These are phyloP conservation scores for Holocentrus rufus DNA, from an alignment of 2,797 vertebrate genomes.

Conservation along the genomic window DNA sequence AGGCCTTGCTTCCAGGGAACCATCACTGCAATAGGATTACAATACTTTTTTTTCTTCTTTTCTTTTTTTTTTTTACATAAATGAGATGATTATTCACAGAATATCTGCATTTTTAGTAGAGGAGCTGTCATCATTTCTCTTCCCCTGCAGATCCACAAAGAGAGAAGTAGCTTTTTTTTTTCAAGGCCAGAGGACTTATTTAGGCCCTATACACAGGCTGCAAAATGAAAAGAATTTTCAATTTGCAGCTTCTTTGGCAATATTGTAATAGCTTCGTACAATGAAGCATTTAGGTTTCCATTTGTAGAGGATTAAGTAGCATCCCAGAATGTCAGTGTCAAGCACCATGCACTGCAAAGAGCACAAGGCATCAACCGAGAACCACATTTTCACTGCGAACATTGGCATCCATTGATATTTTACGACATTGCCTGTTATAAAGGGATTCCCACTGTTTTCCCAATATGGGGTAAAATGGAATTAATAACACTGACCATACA, in stretches of 20 bases:
- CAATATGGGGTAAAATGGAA: slow-evolving; percentile 79
- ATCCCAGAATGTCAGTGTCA: slow-evolving; percentile 79
- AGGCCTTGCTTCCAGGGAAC: slow-evolving; percentile 75
- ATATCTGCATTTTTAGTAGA: slow-evolving; percentile 70
- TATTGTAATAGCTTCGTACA: slow-evolving; percentile 64
- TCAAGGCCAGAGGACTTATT: slow-evolving; percentile 68
- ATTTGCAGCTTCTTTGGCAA: slow-evolving; percentile 76
- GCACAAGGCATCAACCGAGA: slow-evolving; percentile 78
- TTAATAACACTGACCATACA: slow-evolving; percentile 77
- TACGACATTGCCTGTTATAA: slow-evolving; percentile 67
- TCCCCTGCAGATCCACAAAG: slow-evolving; percentile 74
- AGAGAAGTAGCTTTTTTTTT: slow-evolving; percentile 71
- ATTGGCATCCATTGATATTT: slow-evolving; percentile 65
- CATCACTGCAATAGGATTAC: slow-evolving; percentile 67
- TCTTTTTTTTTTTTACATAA: slow-evolving; percentile 60
- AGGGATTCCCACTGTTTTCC: slow-evolving; percentile 75
- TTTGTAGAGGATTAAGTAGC: slow-evolving; percentile 65
- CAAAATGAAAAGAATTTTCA: slow-evolving; percentile 70
- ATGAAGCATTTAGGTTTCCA: slow-evolving; percentile 65
- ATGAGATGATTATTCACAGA: slow-evolving; percentile 80
- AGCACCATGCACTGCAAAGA: slow-evolving; percentile 76
- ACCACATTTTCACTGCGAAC: slow-evolving; percentile 57
- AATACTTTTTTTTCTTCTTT: slow-evolving; percentile 24
- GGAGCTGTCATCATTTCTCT: slow-evolving; percentile 66
- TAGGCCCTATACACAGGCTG: slow-evolving; percentile 63